phyloP scores from a whole-genome alignment of 2,888 invertebrate species.

The Metopia argyrocephala region DNA sequence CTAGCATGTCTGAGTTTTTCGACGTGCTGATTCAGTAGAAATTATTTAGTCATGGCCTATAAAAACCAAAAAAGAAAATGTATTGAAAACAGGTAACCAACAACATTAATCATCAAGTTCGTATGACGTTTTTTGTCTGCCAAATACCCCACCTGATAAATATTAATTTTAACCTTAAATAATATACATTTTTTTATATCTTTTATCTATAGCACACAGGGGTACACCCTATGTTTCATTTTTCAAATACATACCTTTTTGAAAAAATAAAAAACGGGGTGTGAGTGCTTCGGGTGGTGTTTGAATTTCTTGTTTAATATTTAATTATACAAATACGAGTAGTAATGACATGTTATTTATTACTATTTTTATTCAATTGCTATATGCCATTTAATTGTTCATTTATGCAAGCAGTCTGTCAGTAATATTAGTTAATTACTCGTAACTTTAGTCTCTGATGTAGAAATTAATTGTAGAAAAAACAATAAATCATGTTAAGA shows the following conservation, averaged over 20 bases:
- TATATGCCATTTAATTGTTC: neutral
- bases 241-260: neutral
- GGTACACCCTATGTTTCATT: slow-evolving; percentile 11
- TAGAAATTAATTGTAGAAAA: too few relatives aligned
- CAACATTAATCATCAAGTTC: slow-evolving; percentile 48
- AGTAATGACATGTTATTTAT: neutral
- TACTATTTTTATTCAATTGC: neutral
- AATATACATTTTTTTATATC: slow-evolving; percentile 6
- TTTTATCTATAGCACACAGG: slow-evolving; percentile 6
- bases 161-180: slow-evolving; percentile 11
- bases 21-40: slow-evolving; percentile 10
- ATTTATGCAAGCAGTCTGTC: neutral
- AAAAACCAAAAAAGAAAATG: slow-evolving; percentile 19
- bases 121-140: slow-evolving; percentile 2
- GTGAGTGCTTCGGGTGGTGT: slow-evolving; percentile 17
- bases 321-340: slow-evolving; percentile 15
- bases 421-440: neutral
- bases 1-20: neutral
- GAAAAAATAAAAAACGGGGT: slow-evolving; percentile 9
- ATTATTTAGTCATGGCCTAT: slow-evolving; percentile 50
- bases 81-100: too few relatives aligned
- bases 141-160: slow-evolving; percentile 27
- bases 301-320: slow-evolving; percentile 1
- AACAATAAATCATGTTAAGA: too few relatives aligned
- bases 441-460: neutral